phyloP scores from a whole-genome alignment of 2,113 vertebrate species.

The Elephantulus edwardii region DNA sequence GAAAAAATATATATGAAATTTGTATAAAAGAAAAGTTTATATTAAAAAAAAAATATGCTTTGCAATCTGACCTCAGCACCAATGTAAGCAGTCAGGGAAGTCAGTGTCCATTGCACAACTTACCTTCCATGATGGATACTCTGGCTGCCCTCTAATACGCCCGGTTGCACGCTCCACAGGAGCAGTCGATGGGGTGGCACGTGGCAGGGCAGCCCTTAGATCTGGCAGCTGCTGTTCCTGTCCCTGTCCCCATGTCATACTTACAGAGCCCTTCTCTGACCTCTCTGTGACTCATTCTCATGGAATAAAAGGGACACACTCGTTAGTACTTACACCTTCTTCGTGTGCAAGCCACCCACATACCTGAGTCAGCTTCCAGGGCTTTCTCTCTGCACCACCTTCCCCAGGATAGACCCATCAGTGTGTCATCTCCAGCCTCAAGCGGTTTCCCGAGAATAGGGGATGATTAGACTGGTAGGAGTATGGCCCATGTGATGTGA shows the following conservation, averaged over 20 bases:
- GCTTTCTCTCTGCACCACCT: background rate
- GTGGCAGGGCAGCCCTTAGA: background rate
- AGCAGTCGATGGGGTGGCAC: fast-evolving
- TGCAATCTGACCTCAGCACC: background rate
- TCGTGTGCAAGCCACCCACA: background rate
- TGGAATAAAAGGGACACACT: background rate
- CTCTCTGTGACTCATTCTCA: background rate
- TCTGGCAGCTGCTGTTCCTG: background rate
- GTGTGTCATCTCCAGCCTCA: too few relatives aligned
- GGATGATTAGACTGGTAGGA: background rate
- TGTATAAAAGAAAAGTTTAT: too few relatives aligned
- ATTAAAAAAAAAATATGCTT: background rate
- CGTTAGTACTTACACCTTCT: background rate
- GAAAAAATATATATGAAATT: too few relatives aligned
- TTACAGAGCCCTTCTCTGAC: background rate
- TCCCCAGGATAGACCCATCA: background rate
- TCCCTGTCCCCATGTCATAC: background rate
- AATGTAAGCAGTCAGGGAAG: background rate
- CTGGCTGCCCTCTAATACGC: background rate
- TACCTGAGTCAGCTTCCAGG: background rate
- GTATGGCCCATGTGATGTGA: background rate
- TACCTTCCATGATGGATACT: background rate
- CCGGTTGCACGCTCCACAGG: too few relatives aligned
- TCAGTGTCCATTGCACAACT: background rate
- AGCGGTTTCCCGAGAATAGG: fast-evolving